Evolutionary conservation across 2,797 vertebrate species (phyloP), one percentile per base, ranked within the genome.

Genomic region (Gephyroberyx darwinii): DNA sequence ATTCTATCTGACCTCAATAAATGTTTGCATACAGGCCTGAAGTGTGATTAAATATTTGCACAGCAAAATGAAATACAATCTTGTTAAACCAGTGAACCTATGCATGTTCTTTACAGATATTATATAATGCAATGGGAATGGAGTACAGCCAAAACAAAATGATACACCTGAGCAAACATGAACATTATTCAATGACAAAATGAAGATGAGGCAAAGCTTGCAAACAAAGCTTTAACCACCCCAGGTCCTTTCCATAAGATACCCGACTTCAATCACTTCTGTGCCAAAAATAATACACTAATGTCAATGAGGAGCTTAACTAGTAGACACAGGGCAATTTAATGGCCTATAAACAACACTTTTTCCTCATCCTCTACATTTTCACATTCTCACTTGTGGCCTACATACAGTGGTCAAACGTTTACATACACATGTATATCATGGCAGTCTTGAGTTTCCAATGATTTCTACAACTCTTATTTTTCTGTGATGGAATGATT

Each of bases 81-180:
- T 26, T 26, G 26, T 1, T 74, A 74, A 54, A 17, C 66, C 22
- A 45, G 47, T n/a, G 9, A 37, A 8, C 39, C 8, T 53, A 14
- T 69, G 56, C 65, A 71, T 72, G 33, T 52, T 78, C 57, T 76
- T 77, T 56, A 19, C 37, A 72, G 26, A 62, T 71, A 56, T 65
- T 14, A 79, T 43, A 26, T 59, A 75, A 65, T 39, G 62, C 69
- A 30, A 80, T 69, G 70, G 58, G 19, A 89, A 72, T 20, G 69
- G 1, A 31, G 47, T 54, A 57, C 67, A 86, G 83, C 81, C 84
- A 81, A 70, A 83, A 73, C 35, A 74, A 65, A 82, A 81, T 52
- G 7, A 61, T n/a, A n/a, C 2, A 71, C 48, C 59, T 69, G 19
- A 71, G 75, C 61, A 75, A 83, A 77, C 88, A 85, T 86, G 89